Percentiles rank a stretch among this genome's conserved stretches.
Evolutionary conservation across 2,888 invertebrate species (phyloP).

Genomic region (Hemaris fuciformis): DNA sequence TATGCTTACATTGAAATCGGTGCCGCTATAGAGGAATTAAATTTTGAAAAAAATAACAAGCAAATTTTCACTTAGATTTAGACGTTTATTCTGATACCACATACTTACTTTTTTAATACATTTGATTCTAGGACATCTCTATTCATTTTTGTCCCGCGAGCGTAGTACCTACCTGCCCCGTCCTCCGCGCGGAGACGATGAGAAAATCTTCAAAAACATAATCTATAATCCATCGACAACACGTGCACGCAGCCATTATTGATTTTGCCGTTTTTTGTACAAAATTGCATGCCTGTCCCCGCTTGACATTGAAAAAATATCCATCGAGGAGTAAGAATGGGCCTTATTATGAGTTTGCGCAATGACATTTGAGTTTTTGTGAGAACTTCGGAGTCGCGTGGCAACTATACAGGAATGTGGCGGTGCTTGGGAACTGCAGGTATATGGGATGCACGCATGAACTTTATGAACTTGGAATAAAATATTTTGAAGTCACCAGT

Average conservation of each 20-base stretch:
- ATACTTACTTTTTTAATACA: background rate
- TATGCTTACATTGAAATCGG: no score
- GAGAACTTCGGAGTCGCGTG: conserved; percentile 61
- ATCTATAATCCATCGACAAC: conserved; percentile 80
- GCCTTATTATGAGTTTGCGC: conserved; percentile 77
- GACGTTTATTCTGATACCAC: background rate
- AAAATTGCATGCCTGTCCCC: conserved; percentile 74
- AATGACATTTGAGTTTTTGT: conserved; percentile 75
- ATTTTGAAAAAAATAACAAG: no score
- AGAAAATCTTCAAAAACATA: conserved; percentile 76
- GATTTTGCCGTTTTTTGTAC: conserved; percentile 79
- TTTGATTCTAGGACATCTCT: conserved; percentile 34
- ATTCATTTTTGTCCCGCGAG: conserved; percentile 34
- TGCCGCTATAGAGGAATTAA: no score
- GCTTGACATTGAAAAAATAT: conserved; percentile 73
- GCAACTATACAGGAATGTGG: conserved; percentile 48
- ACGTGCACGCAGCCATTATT: conserved; percentile 79
- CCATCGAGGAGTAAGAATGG: conserved; percentile 69
- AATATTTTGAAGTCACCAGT: no score
- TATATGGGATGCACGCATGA: background rate
- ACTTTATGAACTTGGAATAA: background rate
- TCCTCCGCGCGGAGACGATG: conserved; percentile 62
- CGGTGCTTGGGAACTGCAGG: conserved; percentile 34
- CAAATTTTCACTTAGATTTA: no score
- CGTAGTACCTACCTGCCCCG: conserved; percentile 67